Percentiles rank a stretch among this genome's conserved stretches.
These are phyloP conservation scores for Gerris buenoi DNA, from an alignment of 1,140 invertebrate species.

Conservation along the genomic window DNA sequence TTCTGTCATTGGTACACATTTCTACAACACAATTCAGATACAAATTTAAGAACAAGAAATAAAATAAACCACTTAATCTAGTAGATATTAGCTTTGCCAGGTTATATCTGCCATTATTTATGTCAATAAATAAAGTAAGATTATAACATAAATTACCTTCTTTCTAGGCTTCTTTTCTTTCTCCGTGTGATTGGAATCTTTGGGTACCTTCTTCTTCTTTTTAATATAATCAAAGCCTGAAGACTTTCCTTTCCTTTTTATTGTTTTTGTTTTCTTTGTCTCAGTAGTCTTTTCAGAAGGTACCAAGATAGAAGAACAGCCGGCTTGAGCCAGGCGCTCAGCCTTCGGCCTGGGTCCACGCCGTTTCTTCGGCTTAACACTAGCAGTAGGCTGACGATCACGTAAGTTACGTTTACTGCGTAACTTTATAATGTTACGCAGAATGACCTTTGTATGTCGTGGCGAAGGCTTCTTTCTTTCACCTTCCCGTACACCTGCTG, in stretches of 20 bases:
- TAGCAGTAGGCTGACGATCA: not conserved
- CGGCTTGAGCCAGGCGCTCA: not conserved
- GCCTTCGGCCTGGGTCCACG: not conserved
- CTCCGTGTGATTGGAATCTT: slow-evolving; percentile 27
- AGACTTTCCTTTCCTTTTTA: slow-evolving; percentile 42
- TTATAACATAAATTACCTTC: slow-evolving; percentile 26
- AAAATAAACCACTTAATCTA: too few relatives aligned
- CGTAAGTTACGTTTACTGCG: slow-evolving; percentile 3
- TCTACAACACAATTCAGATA: slow-evolving; percentile 3
- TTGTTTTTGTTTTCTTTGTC: slow-evolving; percentile 11
- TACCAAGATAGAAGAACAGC: slow-evolving; percentile 12
- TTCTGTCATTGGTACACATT: slow-evolving; percentile 31
- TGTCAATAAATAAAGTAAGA: too few relatives aligned
- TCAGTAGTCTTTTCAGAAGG: slow-evolving; percentile 15
- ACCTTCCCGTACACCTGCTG: slow-evolving; percentile 25
- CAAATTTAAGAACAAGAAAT: too few relatives aligned
- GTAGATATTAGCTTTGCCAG: too few relatives aligned
- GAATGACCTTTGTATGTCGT: not conserved
- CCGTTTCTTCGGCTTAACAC: slow-evolving; percentile 7
- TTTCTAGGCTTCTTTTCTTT: slow-evolving; percentile 30
- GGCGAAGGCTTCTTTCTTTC: slow-evolving; percentile 22
- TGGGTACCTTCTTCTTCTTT: slow-evolving; percentile 57
- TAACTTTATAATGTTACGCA: slow-evolving; percentile 13
- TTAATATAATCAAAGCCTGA: slow-evolving; percentile 74
- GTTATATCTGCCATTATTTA: too few relatives aligned